phyloP scores from a whole-genome alignment of 2,113 vertebrate species.

The Rhombomys opimus region DNA sequence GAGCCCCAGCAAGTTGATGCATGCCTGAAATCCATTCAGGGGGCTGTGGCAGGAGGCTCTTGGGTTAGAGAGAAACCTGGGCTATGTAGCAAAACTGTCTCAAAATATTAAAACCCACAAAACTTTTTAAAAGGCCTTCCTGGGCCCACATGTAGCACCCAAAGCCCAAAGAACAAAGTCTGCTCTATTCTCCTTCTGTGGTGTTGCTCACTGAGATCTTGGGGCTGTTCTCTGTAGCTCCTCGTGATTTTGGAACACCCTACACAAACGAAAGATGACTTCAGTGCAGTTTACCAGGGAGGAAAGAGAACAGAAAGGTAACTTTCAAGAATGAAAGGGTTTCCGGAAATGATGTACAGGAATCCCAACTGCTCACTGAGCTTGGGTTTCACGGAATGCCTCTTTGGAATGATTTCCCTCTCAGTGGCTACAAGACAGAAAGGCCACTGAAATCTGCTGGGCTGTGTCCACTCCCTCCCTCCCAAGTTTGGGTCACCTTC shows the following conservation, averaged over 20 bases:
- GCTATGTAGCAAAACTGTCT: background rate
- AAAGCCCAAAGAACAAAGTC: conserved; percentile 45
- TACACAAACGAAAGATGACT: conserved; percentile 62
- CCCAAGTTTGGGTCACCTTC: conserved; percentile 73
- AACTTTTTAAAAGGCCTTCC: conserved; percentile 53
- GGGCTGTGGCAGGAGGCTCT: background rate
- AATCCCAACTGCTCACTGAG: conserved; percentile 76
- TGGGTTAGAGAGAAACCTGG: background rate
- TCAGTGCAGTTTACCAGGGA: conserved; percentile 50
- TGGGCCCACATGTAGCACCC: background rate
- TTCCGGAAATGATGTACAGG: conserved; percentile 65
- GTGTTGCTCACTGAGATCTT: conserved; percentile 5
- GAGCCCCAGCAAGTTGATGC: background rate
- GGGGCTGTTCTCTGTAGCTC: conserved; percentile 57
- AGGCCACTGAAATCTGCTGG: conserved; percentile 70
- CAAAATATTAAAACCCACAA: background rate
- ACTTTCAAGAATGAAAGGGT: background rate
- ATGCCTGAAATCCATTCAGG: background rate
- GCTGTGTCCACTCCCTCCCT: background rate
- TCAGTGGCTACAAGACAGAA: conserved; percentile 74
- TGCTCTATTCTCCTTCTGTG: background rate
- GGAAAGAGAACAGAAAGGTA: conserved; percentile 49
- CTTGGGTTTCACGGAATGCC: conserved; percentile 77
- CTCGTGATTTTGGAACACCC: conserved; percentile 58
- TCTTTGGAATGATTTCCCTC: conserved; percentile 74